These are phyloP conservation scores for Yponomeuta sedellus DNA, from an alignment of 2,888 invertebrate genomes.

Conservation along the genomic window DNA sequence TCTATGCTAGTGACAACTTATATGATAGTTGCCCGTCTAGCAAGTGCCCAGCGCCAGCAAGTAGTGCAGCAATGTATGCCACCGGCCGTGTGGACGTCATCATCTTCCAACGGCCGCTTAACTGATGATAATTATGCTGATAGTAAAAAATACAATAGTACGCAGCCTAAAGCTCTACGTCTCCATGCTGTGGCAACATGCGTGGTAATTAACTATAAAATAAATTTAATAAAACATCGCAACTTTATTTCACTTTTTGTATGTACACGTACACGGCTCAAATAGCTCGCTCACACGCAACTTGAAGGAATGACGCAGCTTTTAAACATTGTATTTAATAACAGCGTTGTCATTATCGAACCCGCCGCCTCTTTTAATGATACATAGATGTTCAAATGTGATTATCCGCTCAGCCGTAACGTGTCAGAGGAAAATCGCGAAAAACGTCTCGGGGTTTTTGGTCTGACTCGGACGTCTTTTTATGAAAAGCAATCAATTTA, in stretches of 20 bases:
- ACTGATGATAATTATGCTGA: conserved; percentile 80
- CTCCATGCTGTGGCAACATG: too few relatives aligned
- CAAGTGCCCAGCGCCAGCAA: conserved; percentile 87
- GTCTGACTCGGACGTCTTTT: neutral
- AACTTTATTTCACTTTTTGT: too few relatives aligned
- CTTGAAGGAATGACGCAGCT: neutral
- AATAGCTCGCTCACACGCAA: neutral
- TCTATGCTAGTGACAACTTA: too few relatives aligned
- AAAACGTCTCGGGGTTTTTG: neutral
- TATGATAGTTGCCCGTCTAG: conserved; percentile 82
- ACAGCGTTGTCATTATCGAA: neutral
- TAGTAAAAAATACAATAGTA: too few relatives aligned
- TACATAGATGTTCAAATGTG: neutral
- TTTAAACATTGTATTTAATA: neutral
- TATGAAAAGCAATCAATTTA: neutral
- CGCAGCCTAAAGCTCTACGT: too few relatives aligned
- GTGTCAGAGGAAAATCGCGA: neutral
- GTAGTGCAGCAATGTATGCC: conserved; percentile 92
- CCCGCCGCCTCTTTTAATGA: neutral
- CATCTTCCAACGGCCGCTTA: too few relatives aligned
- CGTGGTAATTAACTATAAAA: too few relatives aligned
- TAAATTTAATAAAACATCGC: too few relatives aligned
- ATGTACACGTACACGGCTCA: neutral
- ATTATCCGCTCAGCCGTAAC: neutral
- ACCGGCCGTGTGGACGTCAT: conserved; percentile 89